A percentile compares a stretch with the other conserved stretches of the same genome.
Evolutionary conservation across 2,797 vertebrate species (phyloP).

Genomic region (Tympanoctomys barrerae): DNA sequence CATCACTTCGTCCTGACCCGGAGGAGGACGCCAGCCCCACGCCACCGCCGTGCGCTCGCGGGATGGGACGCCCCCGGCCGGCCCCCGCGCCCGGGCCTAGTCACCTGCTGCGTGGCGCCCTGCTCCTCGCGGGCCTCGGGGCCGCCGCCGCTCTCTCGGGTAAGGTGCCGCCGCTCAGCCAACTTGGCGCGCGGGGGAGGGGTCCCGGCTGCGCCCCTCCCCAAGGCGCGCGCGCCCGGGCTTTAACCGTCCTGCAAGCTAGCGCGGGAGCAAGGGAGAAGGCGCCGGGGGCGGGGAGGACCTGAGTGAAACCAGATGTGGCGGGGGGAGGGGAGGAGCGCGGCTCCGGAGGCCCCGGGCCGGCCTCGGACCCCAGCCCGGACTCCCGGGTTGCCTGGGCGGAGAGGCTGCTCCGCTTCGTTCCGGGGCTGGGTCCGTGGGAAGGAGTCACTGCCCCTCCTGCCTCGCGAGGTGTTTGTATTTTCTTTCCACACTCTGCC

Average conservation of each 20-base stretch:
- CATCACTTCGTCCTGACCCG: slow-evolving; percentile 74
- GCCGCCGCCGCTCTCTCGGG: slow-evolving; percentile 64
- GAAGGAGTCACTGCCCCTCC: not conserved
- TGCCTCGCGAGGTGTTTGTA: slow-evolving; percentile 2
- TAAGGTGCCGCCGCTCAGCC: slow-evolving; percentile 82
- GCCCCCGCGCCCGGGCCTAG: slow-evolving; percentile 65
- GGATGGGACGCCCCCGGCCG: slow-evolving; percentile 77
- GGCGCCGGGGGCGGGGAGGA: slow-evolving; percentile 70
- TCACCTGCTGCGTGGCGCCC: slow-evolving; percentile 79
- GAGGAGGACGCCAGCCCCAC: slow-evolving; percentile 75
- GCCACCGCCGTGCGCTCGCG: slow-evolving; percentile 27
- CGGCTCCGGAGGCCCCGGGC: not conserved
- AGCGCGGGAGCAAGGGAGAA: not conserved
- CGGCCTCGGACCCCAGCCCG: not conserved
- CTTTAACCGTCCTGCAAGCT: too few species aligned
- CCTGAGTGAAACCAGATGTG: slow-evolving; percentile 85
- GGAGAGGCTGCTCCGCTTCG: too few species aligned
- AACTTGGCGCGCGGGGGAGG: slow-evolving; percentile 55
- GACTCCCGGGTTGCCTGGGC: not conserved
- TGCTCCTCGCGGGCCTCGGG: slow-evolving; percentile 80
- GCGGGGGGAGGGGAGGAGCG: slow-evolving; percentile 76
- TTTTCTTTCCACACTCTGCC: slow-evolving; percentile 60
- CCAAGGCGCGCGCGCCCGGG: too few species aligned
- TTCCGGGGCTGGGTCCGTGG: not conserved
- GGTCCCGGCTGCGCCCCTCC: not conserved